Percentiles rank a stretch among this genome's conserved stretches.
Conservation (phyloP, 2,888 invertebrate species). For the Drosophila kambysellisi region DNA sequence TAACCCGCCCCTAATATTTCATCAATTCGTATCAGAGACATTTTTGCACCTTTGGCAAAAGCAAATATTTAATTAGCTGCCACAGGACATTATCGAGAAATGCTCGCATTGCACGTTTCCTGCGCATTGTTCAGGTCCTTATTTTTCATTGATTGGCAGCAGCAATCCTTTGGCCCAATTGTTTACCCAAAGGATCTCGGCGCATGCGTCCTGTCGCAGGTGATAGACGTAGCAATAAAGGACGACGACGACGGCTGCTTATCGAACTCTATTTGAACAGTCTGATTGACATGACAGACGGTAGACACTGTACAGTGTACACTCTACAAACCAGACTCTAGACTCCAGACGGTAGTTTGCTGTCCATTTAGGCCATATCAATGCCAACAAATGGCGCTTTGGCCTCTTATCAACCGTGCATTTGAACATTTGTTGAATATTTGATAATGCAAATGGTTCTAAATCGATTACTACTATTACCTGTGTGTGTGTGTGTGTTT, state of each 20-base stretch:
- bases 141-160: constrained; percentile 17
- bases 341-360: constrained; percentile 40
- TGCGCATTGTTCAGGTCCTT: constrained; percentile 26
- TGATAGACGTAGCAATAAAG: constrained; percentile 61
- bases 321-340: constrained; percentile 8
- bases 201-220: constrained; percentile 70
- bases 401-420: constrained; percentile 23
- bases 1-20: constrained; percentile 69
- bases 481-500: constrained; percentile 6
- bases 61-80: constrained; percentile 79
- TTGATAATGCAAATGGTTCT: constrained; percentile 43
- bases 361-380: constrained; percentile 25
- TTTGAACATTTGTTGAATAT: constrained; percentile 20
- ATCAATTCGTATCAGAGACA: constrained; percentile 59
- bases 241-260: constrained; percentile 59
- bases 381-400: constrained; percentile 17
- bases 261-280: constrained; percentile 62
- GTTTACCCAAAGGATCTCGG: constrained; percentile 68
- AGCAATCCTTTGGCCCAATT: constrained; percentile 68
- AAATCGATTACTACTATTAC: constrained; percentile 36
- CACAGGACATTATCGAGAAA: constrained; percentile 41
- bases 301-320: constrained; percentile 17
- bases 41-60: constrained; percentile 73
- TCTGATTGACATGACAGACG: constrained; percentile 56
- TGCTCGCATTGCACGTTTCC: constrained; percentile 47